Evolutionary conservation across 1,140 invertebrate genomes (phyloP), one percentile per base, ranked within the genome.

Genomic region (Zaprionus ornatus): DNA sequence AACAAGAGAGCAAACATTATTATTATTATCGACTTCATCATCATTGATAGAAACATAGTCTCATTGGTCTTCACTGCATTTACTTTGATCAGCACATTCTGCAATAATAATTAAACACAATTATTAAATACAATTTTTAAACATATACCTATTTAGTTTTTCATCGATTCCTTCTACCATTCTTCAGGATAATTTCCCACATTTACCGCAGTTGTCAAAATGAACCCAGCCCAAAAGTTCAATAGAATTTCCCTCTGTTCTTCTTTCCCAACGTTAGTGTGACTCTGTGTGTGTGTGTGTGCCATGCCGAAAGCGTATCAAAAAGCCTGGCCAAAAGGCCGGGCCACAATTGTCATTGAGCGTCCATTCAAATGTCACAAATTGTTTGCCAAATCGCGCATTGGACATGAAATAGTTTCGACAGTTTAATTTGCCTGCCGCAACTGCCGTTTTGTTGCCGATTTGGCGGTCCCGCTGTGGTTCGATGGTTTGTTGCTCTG

Each of bases 351-450:
- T 90, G 85, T 90, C 88, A 90, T 79, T 84, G 75, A 71, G 77
- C 79, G 84, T 77, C 91, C 87, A 92, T 92, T 92, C 91, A 92
- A 91, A 92, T 92, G 91, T 92, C 91, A 91, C 90, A 92, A 91
- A 91, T 90, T 91, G 91, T 92, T 92, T 88, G 91, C 77, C 82
- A 91, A 91, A 90, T 91, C 85, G 90, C 90, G 86, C 86, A 90
- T 87, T 86, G 86, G 91, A 92, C 87, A 90, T 91, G 91, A 92
- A 91, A 91, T 92, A 92, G 88, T 86, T 92, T 88, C 91, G 91
- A 91, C 91, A 91, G 91, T 92, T 92, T 91, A 92, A 92, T 92
- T 91, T 92, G 91, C 91, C 90, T 83, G 54, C 72, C 81, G 71
- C 56, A 63, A 80, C 48, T 50, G 56, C 45, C 45, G 60, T 50